phyloP scores from a whole-genome alignment of 2,797 vertebrate species.

The Microctenopoma steveboyesi region DNA sequence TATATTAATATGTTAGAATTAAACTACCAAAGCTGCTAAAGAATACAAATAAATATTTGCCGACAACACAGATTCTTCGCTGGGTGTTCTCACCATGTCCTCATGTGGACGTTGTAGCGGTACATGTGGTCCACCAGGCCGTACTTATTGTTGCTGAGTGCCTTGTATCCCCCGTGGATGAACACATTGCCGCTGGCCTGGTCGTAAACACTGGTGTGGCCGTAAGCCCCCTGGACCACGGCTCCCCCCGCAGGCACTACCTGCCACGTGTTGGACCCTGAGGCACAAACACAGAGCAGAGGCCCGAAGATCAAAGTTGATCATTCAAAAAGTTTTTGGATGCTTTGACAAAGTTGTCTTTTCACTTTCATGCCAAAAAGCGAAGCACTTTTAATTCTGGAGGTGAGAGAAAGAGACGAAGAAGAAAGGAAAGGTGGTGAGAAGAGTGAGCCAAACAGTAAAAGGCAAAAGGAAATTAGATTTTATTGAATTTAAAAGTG shows the following conservation, averaged over 20 bases:
- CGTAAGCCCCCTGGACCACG: conserved; percentile 93
- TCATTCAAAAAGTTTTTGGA: conserved; percentile 34
- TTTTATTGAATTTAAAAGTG: conserved; percentile 54
- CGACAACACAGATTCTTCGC: no score
- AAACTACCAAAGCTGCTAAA: no score
- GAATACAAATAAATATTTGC: background rate
- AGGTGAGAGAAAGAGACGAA: conserved; percentile 17
- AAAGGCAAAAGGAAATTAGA: conserved; percentile 41
- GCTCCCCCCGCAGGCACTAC: conserved; percentile 90
- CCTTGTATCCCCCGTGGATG: conserved; percentile 94
- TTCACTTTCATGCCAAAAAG: conserved; percentile 32
- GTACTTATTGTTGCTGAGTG: conserved; percentile 92
- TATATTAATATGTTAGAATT: no score
- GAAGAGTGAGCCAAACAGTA: conserved; percentile 10
- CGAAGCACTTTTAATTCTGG: conserved; percentile 40
- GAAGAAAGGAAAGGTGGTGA: background rate
- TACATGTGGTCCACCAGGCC: conserved; percentile 96
- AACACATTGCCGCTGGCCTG: conserved; percentile 87
- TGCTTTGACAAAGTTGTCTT: conserved; percentile 35
- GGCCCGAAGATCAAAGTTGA: conserved; percentile 15
- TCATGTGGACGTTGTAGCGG: conserved; percentile 88
- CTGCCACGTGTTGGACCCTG: conserved; percentile 93
- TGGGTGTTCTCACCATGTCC: conserved; percentile 89
- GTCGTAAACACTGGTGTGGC: conserved; percentile 93
- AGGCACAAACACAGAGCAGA: conserved; percentile 17